These are phyloP conservation scores for Polydrusus cervinus DNA, from an alignment of 2,888 invertebrate genomes.

Conservation along the genomic window DNA sequence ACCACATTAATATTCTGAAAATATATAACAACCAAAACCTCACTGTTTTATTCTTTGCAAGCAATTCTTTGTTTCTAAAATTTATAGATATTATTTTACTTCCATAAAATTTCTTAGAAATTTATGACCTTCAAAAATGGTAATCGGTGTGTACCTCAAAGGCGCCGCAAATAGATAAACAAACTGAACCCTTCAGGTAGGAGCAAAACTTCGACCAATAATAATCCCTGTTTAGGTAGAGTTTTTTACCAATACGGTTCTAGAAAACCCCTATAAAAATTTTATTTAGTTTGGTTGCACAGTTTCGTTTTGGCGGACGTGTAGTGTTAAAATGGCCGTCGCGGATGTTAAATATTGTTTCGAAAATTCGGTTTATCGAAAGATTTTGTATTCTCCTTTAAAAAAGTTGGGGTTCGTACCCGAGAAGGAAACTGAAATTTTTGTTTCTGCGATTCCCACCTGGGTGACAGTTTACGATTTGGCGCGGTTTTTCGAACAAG, in stretches of 20 bases:
- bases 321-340: neutral
- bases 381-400: slow-evolving; percentile 1
- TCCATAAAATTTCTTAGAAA: neutral
- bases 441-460: slow-evolving; percentile 83
- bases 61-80: too few species aligned
- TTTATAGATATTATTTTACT: too few species aligned
- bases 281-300: too few species aligned
- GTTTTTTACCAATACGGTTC: too few species aligned
- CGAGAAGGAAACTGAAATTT: slow-evolving; percentile 81
- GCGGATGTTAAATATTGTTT: slow-evolving; percentile 1
- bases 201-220: neutral
- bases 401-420: slow-evolving; percentile 73
- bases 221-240: too few species aligned
- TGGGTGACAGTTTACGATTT: slow-evolving; percentile 84
- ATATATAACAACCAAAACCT: too few species aligned
- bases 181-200: neutral
- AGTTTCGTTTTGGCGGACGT: neutral
- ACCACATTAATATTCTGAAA: too few species aligned
- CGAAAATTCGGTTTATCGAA: neutral
- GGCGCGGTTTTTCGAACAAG: slow-evolving; percentile 78
- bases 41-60: too few species aligned
- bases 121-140: neutral
- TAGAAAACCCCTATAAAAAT: too few species aligned
- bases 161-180: neutral
- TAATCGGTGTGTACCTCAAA: neutral